These are phyloP conservation scores for Saxicola maurus DNA, from an alignment of 2,797 vertebrate species.

Conservation along the genomic window DNA sequence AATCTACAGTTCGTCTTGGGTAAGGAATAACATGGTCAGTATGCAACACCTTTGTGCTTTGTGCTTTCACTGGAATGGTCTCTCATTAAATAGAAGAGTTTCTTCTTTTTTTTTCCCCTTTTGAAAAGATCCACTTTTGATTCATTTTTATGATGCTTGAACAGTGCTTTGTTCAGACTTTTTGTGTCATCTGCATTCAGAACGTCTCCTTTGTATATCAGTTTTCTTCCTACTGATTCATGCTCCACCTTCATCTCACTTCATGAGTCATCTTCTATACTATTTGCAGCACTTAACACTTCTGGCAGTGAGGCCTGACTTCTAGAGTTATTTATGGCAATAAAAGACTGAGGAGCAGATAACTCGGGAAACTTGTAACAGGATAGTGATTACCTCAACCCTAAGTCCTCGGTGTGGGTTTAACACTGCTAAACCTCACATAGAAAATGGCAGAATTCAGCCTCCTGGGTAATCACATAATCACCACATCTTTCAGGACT, in stretches of 20 bases:
- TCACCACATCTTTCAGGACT: neutral
- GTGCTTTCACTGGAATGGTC: neutral
- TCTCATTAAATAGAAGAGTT: neutral
- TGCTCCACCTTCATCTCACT: slow-evolving; percentile 35
- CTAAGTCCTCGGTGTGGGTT: neutral
- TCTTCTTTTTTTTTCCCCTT: neutral
- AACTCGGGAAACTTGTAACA: slow-evolving; percentile 6
- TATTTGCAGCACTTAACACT: slow-evolving; percentile 50
- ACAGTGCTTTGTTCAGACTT: slow-evolving; percentile 9
- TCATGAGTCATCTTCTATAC: slow-evolving; percentile 43
- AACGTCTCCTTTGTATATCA: slow-evolving; percentile 3
- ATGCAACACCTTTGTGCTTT: neutral
- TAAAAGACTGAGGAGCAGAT: slow-evolving; percentile 11
- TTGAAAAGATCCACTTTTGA: neutral
- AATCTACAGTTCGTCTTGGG: neutral
- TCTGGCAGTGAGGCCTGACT: slow-evolving; percentile 1
- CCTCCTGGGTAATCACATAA: neutral
- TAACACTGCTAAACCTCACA: neutral
- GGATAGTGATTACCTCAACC: neutral
- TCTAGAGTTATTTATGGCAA: slow-evolving; percentile 37
- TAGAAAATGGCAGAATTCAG: neutral
- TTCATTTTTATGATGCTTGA: slow-evolving; percentile 14
- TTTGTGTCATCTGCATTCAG: neutral
- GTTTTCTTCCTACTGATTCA: slow-evolving; percentile 48
- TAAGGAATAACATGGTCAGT: neutral